Evolutionary conservation across 2,797 vertebrate species (phyloP).

Genomic region (Cuculus canorus): DNA sequence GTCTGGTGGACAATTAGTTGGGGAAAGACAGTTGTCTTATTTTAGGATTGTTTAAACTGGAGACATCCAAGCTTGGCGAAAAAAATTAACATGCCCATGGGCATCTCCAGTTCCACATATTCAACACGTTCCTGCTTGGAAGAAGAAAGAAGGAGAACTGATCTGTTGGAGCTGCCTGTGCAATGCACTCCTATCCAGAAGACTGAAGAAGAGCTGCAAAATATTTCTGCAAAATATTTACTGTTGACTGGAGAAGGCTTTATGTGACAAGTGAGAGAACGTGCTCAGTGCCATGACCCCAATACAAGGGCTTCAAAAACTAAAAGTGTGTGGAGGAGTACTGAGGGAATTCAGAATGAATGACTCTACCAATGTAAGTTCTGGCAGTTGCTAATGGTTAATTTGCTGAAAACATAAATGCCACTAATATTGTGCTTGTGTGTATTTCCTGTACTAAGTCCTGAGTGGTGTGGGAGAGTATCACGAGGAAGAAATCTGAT

Average conservation of each 20-base stretch:
- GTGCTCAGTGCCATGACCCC: background rate
- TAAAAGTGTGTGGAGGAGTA: background rate
- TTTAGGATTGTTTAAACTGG: background rate
- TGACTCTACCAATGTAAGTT: background rate
- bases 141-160: background rate
- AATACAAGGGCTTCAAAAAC: background rate
- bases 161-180: background rate
- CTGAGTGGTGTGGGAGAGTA: background rate
- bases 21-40: background rate
- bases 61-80: background rate
- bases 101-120: background rate
- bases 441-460: background rate
- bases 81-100: fast-evolving
- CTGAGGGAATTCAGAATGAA: background rate
- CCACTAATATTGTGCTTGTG: background rate
- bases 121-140: background rate
- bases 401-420: background rate
- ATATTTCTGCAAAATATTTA: background rate
- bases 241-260: background rate
- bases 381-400: background rate
- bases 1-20: background rate
- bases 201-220: background rate
- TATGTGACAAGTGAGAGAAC: background rate
- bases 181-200: background rate
- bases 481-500: background rate